Percentiles rank a stretch among this genome's conserved stretches.
These are phyloP conservation scores for Sardinella longiceps DNA, from an alignment of 2,797 vertebrate genomes.

Conservation along the genomic window DNA sequence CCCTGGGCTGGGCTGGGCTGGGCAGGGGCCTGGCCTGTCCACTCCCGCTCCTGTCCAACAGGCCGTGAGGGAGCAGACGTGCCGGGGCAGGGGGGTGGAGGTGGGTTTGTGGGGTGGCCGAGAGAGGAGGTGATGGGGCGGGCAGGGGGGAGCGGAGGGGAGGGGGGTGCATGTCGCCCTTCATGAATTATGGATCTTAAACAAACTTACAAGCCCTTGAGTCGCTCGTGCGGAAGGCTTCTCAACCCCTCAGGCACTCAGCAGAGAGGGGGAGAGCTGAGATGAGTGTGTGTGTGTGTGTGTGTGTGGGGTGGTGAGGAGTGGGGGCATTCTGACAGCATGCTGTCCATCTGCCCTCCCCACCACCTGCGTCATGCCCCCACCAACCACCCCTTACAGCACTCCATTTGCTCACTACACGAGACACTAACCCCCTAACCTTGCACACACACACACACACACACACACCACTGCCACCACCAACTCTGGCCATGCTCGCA, in stretches of 20 bases:
- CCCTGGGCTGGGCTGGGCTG: background rate
- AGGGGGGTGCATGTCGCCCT: constrained; percentile 67
- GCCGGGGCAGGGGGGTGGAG: background rate
- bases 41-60: background rate
- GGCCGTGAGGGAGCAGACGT: constrained; percentile 14
- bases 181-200: constrained; percentile 88
- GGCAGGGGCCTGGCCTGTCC: background rate
- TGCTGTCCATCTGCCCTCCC: constrained; percentile 22
- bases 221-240: constrained; percentile 73
- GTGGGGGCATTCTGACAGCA: constrained; percentile 15
- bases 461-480: constrained; percentile 37
- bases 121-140: no score
- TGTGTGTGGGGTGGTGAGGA: background rate
- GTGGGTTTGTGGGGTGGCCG: background rate
- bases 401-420: constrained; percentile 52
- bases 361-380: constrained; percentile 33
- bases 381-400: constrained; percentile 39
- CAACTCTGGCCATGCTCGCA: constrained; percentile 29
- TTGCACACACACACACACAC: constrained; percentile 37
- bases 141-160: background rate
- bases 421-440: constrained; percentile 5
- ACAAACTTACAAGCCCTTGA: constrained; percentile 79
- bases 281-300: background rate
- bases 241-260: constrained; percentile 69
- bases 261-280: constrained; percentile 14